Percentiles rank a stretch among this genome's conserved stretches.
These are phyloP conservation scores for Tokudaia muenninki DNA, from an alignment of 2,797 vertebrate species.

Conservation along the genomic window DNA sequence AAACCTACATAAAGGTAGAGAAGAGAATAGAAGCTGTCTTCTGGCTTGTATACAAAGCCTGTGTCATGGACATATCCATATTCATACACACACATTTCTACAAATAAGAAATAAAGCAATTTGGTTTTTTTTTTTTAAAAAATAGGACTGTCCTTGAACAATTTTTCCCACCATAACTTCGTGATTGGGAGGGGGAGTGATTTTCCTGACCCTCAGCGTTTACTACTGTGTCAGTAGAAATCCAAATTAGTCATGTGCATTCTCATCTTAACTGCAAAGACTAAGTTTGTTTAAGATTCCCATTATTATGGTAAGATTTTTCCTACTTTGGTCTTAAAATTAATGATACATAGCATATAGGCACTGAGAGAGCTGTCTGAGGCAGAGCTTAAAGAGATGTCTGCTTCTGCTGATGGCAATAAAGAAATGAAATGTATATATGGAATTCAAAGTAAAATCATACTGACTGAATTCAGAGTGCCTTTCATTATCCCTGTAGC, in stretches of 20 bases:
- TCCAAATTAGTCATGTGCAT: neutral
- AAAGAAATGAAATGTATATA: neutral
- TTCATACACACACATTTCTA: neutral
- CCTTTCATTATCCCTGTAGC: neutral
- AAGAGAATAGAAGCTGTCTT: neutral
- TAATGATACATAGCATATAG: constrained; percentile 5
- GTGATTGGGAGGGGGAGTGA: neutral
- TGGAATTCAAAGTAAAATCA: constrained; percentile 29
- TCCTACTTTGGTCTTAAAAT: constrained; percentile 47
- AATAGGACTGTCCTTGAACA: neutral
- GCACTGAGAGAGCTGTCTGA: neutral
- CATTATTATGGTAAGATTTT: constrained; percentile 1
- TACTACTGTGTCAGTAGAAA: neutral
- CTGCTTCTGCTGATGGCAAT: neutral
- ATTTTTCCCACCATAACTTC: neutral
- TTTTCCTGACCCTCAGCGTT: neutral
- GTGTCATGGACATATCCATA: neutral
- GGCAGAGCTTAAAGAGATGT: neutral
- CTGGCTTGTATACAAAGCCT: neutral
- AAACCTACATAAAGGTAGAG: neutral
- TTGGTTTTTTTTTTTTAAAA: neutral
- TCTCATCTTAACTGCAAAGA: neutral
- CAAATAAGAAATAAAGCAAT: neutral
- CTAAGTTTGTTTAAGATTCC: neutral
- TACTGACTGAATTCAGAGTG: neutral